Evolutionary conservation across 2,888 invertebrate species (phyloP), one percentile per base, ranked within the genome.

Genomic region (Cosmorhoe ocellata): DNA sequence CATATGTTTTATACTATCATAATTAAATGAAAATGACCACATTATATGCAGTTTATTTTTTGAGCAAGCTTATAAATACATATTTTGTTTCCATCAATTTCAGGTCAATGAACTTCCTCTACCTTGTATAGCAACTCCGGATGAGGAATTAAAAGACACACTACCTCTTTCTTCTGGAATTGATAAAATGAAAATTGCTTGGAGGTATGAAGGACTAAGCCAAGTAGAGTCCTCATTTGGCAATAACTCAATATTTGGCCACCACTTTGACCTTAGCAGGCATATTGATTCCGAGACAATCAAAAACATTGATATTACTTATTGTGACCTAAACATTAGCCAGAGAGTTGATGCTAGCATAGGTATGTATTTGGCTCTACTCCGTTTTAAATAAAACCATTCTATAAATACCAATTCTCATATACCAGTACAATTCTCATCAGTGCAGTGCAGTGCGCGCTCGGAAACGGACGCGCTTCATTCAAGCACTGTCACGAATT

Each of bases 171-270:
- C 64, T 14, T 62, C 63, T 24, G 71, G 68, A 51, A 71, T 84
- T 28, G 91, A 92, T 59, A 93, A 94, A 63, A 93, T 98, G 93
- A 94, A 94, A 76, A 98, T 98, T 76, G 98, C 98, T 0, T 98
- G 97, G 95, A 91, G 97, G 51, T 98, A 98, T 80, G 94, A 96
- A 73, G 94, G 95, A 56, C 90, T 96, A 61, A 92, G 92, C 24
- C 89, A 92, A 50, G 90, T 93, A 0, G 92, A 94, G 59, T 86
- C 68, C 64, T 91, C 77, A 63, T 89, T 81, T 84, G 91, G 85
- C 62, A 83, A 67, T 56, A 82, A 74, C 59, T 79, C 81, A 33
- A 84, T 79, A 61, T 94, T 95, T 80, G 96, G 96, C 0, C 96
- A 97, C 76, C 93, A 94, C 72, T 97, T 94, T 85, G 97, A 97